These are phyloP conservation scores for Chionomys nivalis DNA, from an alignment of 2,113 vertebrate genomes.

Conservation along the genomic window DNA sequence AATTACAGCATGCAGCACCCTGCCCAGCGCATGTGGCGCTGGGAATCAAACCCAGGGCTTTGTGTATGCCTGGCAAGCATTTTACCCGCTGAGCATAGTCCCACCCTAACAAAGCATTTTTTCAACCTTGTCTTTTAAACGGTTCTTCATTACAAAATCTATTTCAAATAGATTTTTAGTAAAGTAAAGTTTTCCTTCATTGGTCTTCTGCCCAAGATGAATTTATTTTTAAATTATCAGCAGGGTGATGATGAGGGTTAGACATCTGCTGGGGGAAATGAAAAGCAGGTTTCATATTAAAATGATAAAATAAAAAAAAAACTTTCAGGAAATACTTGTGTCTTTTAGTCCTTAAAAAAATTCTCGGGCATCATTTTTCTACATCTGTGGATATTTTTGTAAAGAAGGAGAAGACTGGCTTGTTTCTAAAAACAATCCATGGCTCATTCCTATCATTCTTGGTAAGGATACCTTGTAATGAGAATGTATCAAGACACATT, in stretches of 20 bases:
- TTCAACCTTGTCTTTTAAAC: slow-evolving; percentile 19
- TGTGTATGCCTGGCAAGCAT: background rate
- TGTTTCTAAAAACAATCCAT: slow-evolving; percentile 5
- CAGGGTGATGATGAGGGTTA: background rate
- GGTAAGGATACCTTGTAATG: slow-evolving; percentile 14
- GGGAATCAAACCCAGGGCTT: background rate
- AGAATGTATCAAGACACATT: background rate
- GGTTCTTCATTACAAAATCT: slow-evolving; percentile 24
- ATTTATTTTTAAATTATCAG: slow-evolving; percentile 60
- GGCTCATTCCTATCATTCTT: slow-evolving; percentile 28
- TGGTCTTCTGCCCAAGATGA: slow-evolving; percentile 4
- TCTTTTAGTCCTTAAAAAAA: slow-evolving; percentile 7
- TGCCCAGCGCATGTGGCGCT: too few relatives aligned
- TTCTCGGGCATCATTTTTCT: background rate
- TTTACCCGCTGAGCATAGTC: background rate
- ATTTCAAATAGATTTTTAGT: slow-evolving; percentile 21
- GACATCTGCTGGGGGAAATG: background rate
- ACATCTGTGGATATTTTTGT: background rate
- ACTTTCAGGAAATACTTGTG: slow-evolving; percentile 28
- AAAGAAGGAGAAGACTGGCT: slow-evolving; percentile 24
- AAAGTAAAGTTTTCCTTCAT: slow-evolving; percentile 16
- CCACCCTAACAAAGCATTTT: background rate
- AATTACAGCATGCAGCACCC: too few relatives aligned
- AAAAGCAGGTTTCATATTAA: slow-evolving; percentile 20
- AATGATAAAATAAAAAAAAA: background rate